Evolutionary conservation across 2,113 vertebrate species (phyloP).

Genomic region (Leucopsar rothschildi): DNA sequence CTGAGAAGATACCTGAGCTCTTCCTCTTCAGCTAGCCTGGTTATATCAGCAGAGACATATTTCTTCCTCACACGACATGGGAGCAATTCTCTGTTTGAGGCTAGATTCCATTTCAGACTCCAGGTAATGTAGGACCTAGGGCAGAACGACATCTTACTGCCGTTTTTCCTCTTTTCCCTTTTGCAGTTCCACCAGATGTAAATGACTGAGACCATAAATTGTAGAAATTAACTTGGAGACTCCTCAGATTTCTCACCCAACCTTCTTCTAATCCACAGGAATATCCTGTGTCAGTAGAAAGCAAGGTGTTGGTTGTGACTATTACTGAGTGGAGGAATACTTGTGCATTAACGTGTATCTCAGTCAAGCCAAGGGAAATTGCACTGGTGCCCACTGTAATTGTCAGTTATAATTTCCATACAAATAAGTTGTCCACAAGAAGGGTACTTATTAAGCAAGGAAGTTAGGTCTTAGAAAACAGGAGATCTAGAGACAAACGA

Average conservation of each 20-base stretch:
- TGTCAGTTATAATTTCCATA: background rate
- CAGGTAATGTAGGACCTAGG: background rate
- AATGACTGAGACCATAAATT: background rate
- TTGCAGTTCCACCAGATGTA: background rate
- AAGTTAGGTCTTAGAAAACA: background rate
- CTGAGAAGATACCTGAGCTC: background rate
- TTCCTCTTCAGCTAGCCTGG: background rate
- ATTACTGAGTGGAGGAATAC: background rate
- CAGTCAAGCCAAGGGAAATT: background rate
- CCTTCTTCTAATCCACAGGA: background rate
- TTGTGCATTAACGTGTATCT: fast-evolving
- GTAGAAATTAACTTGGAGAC: background rate
- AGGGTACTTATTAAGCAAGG: background rate
- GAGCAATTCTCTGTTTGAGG: background rate
- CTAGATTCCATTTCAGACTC: background rate
- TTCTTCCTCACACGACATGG: background rate
- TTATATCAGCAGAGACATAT: background rate
- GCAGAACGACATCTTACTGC: background rate
- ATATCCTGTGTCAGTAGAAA: background rate
- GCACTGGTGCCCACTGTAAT: background rate
- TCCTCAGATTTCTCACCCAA: background rate
- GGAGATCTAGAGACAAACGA: background rate
- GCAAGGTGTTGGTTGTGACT: background rate
- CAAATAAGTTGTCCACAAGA: background rate
- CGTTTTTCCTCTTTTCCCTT: background rate